Evolutionary conservation across 64 coral and sea anemone genomes (phyloP).

Genomic region (Actinia equina): DNA sequence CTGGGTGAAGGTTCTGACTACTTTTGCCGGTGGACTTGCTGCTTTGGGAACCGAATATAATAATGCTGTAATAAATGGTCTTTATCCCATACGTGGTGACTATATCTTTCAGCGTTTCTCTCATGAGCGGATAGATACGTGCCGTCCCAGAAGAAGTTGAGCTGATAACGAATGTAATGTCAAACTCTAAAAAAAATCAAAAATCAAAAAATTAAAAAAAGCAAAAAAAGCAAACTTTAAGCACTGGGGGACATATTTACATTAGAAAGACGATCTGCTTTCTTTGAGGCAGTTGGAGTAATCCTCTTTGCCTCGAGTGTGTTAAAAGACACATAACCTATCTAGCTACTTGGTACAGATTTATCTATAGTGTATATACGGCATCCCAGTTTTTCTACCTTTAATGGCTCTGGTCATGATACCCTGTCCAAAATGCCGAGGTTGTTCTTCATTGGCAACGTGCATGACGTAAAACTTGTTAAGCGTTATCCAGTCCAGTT

Average conservation of each 20-base stretch:
- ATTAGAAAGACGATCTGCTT: too few species aligned
- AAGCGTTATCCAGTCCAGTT: constrained; percentile 8
- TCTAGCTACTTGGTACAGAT: too few species aligned
- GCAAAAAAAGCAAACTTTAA: not conserved
- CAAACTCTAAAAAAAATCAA: constrained; percentile 29
- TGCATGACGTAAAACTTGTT: constrained; percentile 14
- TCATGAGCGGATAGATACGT: constrained; percentile 38
- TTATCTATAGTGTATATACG: too few species aligned
- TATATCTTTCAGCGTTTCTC: constrained; percentile 30
- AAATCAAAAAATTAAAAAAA: not conserved
- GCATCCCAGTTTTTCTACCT: not conserved
- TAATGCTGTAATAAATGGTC: constrained; percentile 64
- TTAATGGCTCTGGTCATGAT: constrained; percentile 32
- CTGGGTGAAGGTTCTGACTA: not conserved
- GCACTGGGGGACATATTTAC: not conserved
- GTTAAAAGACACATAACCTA: not conserved
- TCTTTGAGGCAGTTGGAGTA: too few species aligned
- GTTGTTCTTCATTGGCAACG: not conserved
- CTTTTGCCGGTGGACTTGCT: not conserved
- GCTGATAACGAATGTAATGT: constrained; percentile 61
- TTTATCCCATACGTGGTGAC: constrained; percentile 50
- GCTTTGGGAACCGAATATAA: constrained; percentile 47
- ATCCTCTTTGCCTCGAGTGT: not conserved
- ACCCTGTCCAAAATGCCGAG: not conserved
- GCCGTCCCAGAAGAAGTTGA: constrained; percentile 37